These are phyloP conservation scores for Linnaemya vulpina DNA, from an alignment of 2,888 invertebrate genomes.

Conservation along the genomic window DNA sequence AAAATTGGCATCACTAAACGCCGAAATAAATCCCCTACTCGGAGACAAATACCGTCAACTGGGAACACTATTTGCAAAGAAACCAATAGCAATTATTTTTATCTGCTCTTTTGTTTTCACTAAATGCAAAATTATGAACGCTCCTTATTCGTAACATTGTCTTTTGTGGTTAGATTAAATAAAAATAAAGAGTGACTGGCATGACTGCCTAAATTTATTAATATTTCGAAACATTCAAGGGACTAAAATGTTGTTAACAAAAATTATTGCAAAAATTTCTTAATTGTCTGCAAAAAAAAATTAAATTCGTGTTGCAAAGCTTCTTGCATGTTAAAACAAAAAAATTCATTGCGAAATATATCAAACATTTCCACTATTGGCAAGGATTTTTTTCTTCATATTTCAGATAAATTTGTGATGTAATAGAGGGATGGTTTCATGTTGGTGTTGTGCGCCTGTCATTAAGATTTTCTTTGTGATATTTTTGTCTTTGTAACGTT, in stretches of 20 bases:
- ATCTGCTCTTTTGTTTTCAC: not conserved
- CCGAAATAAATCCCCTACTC: no score
- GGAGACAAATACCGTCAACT: no score
- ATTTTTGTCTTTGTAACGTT: not conserved
- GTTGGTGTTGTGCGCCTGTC: slow-evolving; percentile 36
- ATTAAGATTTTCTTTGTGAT: slow-evolving; percentile 2
- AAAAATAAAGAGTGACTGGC: slow-evolving; percentile 34
- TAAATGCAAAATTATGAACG: slow-evolving; percentile 52
- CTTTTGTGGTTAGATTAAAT: slow-evolving; percentile 16
- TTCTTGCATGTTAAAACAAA: slow-evolving; percentile 55
- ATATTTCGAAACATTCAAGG: slow-evolving; percentile 37
- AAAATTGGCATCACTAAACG: no score
- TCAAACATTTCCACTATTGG: slow-evolving; percentile 1
- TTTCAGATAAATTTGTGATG: slow-evolving; percentile 42
- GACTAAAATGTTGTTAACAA: slow-evolving; percentile 41
- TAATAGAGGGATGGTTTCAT: slow-evolving; percentile 57
- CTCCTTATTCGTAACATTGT: slow-evolving; percentile 68
- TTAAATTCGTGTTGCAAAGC: slow-evolving; percentile 54
- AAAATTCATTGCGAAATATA: slow-evolving; percentile 7
- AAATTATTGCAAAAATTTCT: slow-evolving; percentile 47
- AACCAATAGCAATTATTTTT: slow-evolving; percentile 35
- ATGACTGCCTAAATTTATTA: slow-evolving; percentile 53
- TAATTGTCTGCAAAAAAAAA: slow-evolving; percentile 55
- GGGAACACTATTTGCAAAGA: slow-evolving; percentile 1
- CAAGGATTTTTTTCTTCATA: slow-evolving; percentile 39